Percentiles rank a stretch among this genome's conserved stretches.
Conservation (phyloP, 2,797 vertebrate species). For the Rhinoraja longicauda region DNA sequence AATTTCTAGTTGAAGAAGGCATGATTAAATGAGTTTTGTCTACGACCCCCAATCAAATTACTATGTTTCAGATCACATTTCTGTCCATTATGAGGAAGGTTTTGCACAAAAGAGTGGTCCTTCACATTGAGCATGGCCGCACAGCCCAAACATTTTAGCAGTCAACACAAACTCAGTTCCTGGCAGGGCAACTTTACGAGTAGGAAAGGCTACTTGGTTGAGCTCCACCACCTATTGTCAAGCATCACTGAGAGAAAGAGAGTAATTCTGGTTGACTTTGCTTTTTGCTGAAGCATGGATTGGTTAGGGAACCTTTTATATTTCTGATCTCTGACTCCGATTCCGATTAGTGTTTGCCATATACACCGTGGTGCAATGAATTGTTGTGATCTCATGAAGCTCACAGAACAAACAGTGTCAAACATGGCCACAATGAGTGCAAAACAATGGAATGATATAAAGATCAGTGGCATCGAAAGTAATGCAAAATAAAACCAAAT, state of each 20-base stretch:
- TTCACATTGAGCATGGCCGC: not conserved
- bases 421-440: too few species aligned
- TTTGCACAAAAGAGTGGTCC: not conserved
- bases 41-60: not conserved
- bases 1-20: too few species aligned
- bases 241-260: not conserved
- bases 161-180: too few species aligned
- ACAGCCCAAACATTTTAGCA: not conserved
- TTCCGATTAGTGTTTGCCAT: too few species aligned
- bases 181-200: not conserved
- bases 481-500: too few species aligned
- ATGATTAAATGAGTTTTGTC: not conserved
- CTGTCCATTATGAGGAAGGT: not conserved
- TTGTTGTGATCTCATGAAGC: too few species aligned
- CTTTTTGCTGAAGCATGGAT: not conserved
- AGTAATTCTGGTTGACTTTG: not conserved
- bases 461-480: too few species aligned
- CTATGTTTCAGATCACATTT: too few species aligned
- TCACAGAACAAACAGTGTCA: too few species aligned
- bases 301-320: not conserved
- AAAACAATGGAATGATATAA: too few species aligned
- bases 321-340: not conserved
- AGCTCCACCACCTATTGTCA: not conserved
- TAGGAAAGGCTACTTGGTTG: not conserved
- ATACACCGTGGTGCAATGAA: too few species aligned